Evolutionary conservation across 2,113 vertebrate species (phyloP), one percentile per base, ranked within the genome.

Genomic region (Agapornis roseicollis): DNA sequence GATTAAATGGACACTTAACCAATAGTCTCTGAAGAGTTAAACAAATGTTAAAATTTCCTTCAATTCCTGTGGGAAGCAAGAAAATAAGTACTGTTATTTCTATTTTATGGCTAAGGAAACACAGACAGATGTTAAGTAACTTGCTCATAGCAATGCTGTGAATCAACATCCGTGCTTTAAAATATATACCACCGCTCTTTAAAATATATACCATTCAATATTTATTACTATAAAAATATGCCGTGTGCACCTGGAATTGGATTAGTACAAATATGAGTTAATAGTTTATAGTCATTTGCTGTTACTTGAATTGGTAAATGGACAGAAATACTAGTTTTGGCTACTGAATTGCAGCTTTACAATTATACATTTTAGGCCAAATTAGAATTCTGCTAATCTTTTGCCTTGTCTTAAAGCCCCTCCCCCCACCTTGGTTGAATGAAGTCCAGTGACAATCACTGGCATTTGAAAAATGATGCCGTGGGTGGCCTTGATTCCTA

Each of bases 231-330:
- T 6, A 85, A 90, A 96, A 96, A 95, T 83, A 95, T 50, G 60
- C 52, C 68, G 24, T 31, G 28, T 84, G 80, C 92, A 97, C 94
- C 88, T 97, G 95, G 92, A 97, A 96, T 86, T 80, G 90, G 90
- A 93, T 95, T 92, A 94, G 56, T 58, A 80, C 28, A 93, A 92
- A 88, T 83, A 90, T 27, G n/a, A 92, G 35, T 90, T 74, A 88
- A 90, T 80, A n/a, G 37, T 84, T 96, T 93, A 70, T 44, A 64
- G 50, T 46, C 33, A 42, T 86, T 80, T 74, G 58, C 41, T 80
- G 11, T 77, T 82, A 56, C 15, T 23, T 39, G 58, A 91, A 22
- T 50, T 70, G 41, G 88, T 78, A 70, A 47, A 90, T 1, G 13
- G 47, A 82, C 22, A 85, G 69, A 91, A 93, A 90, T 70, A 56